A percentile compares a stretch with the other conserved stretches of the same genome.
phyloP scores from a whole-genome alignment of 2,113 vertebrate species.

The Lepus americanus region DNA sequence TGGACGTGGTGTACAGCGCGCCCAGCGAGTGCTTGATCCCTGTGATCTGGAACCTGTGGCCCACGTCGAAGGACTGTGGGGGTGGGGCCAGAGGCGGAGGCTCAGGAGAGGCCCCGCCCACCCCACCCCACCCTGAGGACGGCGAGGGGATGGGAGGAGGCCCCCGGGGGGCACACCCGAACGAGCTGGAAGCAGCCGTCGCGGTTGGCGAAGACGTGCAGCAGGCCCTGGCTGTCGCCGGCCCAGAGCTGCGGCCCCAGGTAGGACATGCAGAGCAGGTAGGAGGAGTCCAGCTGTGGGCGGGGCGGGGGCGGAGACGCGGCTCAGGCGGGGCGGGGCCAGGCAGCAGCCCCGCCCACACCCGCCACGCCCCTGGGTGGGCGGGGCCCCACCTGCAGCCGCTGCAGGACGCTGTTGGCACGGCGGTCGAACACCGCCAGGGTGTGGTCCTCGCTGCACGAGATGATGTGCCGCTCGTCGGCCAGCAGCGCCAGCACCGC shows the following conservation, averaged over 20 bases:
- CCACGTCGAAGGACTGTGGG: conserved; percentile 91
- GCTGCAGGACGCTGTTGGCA: conserved; percentile 89
- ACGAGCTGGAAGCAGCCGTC: conserved; percentile 86
- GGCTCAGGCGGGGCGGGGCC: neutral
- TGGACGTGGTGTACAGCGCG: conserved; percentile 93
- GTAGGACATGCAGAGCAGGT: conserved; percentile 93
- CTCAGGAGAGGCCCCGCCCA: neutral
- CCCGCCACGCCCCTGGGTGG: too few relatives aligned
- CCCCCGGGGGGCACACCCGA: conserved; percentile 77
- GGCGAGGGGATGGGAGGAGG: neutral
- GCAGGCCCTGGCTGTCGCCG: conserved; percentile 92
- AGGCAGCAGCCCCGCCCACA: neutral
- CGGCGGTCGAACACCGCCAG: conserved; percentile 93
- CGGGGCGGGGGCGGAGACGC: neutral
- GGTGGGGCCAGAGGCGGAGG: neutral
- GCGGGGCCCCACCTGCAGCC: conserved; percentile 88
- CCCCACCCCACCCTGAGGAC: neutral
- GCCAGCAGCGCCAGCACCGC: conserved; percentile 92
- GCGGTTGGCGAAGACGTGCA: conserved; percentile 91
- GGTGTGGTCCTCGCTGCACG: conserved; percentile 93
- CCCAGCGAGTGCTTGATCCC: conserved; percentile 91
- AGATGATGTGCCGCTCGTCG: conserved; percentile 92
- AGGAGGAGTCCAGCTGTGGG: conserved; percentile 91
- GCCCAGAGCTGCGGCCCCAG: conserved; percentile 92
- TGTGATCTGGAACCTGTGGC: conserved; percentile 93